Evolutionary conservation across 2,888 invertebrate genomes (phyloP), one percentile per base, ranked within the genome.

Genomic region (Pseudeuparius sepicola): DNA sequence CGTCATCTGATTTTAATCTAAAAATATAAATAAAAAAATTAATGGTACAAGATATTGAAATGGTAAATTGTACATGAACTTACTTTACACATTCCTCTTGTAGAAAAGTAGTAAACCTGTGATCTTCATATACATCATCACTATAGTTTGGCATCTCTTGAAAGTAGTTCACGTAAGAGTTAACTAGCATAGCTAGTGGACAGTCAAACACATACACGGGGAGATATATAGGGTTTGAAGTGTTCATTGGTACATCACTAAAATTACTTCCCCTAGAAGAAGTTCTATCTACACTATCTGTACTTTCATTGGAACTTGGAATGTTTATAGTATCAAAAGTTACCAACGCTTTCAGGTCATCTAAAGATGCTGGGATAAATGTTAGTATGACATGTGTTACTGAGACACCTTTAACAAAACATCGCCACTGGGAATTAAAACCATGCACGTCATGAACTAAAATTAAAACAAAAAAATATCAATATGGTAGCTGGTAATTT

Each of bases 191-290:
- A 14, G 68, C 64, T 27, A 74, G 56, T 2, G 74, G 71, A 53
- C 78, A 78, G 52, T 78, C 75, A 50, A 77, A 80, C n/a, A 77
- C 67, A 50, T 76, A 80, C 35, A 80, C 58, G 1, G 79, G 79
- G 31, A 61, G 46, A 28, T 50, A 51, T 18, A 58, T 41, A 3
- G 51, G 45, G 34, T 49, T 52, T 15, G 51, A 46, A 9, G 41
- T 46, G 44, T 58, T 57, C 17, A 57, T 54, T 16, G 57, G 57
- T 5, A 57, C 58, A 45, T 60, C 59, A 36, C 58, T 59, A 32
- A 50, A 52, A 38, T 57, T 57, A 41, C 59, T 60, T 27, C 46
- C 51, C 37, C 55, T 48, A 5, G 59, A 58, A 6, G 57, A 50
- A 4, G 52, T 37, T 25, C 55, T 45, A 31, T 57, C 56, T 4